Evolutionary conservation across 2,888 invertebrate genomes (phyloP).

Genomic region (Drosophila lutescens): DNA sequence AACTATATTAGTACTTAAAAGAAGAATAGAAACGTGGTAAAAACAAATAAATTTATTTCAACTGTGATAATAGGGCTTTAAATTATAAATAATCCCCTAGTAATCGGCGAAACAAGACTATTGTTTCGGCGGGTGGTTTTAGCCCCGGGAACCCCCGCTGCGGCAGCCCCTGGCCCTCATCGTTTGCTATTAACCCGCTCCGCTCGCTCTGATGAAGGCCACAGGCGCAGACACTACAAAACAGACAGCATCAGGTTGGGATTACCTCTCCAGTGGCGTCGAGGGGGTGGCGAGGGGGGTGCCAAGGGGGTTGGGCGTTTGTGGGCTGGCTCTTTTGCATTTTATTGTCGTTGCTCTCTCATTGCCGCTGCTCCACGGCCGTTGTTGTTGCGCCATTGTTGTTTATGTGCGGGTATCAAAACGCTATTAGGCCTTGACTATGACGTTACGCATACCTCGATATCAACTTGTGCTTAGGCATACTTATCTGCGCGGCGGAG

Average conservation of each 20-base stretch:
- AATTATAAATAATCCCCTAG: background rate
- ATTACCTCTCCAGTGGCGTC: conserved; percentile 52
- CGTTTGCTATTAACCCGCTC: conserved; percentile 68
- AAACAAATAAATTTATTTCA: background rate
- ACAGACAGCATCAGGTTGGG: conserved; percentile 75
- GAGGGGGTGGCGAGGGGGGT: background rate
- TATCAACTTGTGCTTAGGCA: conserved; percentile 31
- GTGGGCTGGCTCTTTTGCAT: conserved; percentile 61
- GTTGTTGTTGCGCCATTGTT: conserved; percentile 65
- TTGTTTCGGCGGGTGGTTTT: background rate
- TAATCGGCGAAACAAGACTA: background rate
- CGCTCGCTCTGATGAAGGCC: conserved; percentile 29
- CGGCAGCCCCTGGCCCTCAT: conserved; percentile 10
- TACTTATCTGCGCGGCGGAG: conserved; percentile 32
- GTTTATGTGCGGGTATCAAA: conserved; percentile 80
- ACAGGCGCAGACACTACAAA: conserved; percentile 63
- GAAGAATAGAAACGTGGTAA: background rate
- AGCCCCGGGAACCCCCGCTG: background rate
- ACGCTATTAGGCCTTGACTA: conserved; percentile 76
- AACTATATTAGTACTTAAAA: background rate
- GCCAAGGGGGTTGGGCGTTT: conserved; percentile 1
- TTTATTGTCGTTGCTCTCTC: conserved; percentile 68
- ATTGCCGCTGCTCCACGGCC: conserved; percentile 20
- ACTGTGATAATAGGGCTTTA: background rate
- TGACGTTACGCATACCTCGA: conserved; percentile 64